Conservation (phyloP, 2,888 invertebrate species). For the Agonopterix alstromeriana region DNA sequence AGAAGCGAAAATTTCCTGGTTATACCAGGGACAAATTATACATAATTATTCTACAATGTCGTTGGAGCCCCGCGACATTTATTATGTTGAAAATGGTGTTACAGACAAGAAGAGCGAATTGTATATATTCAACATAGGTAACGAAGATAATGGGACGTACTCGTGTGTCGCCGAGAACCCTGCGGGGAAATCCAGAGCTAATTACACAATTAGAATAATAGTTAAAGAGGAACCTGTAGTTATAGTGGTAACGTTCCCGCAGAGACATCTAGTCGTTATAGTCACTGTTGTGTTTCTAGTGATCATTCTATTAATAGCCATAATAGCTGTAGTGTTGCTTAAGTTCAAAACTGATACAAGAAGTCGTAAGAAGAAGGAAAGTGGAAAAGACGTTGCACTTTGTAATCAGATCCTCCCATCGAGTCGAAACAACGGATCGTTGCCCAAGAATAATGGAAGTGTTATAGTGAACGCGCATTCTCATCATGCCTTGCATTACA, state of each 20-base stretch:
- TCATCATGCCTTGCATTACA: slow-evolving; percentile 74
- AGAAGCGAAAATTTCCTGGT: slow-evolving; percentile 89
- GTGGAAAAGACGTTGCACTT: slow-evolving; percentile 79
- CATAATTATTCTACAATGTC: slow-evolving; percentile 84
- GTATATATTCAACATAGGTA: slow-evolving; percentile 85
- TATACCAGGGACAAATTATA: slow-evolving; percentile 87
- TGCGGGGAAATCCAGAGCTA: slow-evolving; percentile 86
- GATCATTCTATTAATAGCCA: slow-evolving; percentile 79
- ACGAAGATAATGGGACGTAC: slow-evolving; percentile 90
- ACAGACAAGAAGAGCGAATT: slow-evolving; percentile 87
- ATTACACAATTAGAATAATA: slow-evolving; percentile 87
- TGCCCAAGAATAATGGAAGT: slow-evolving; percentile 75
- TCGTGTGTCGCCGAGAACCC: slow-evolving; percentile 91
- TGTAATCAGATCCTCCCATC: slow-evolving; percentile 73
- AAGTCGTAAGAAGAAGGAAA: slow-evolving; percentile 73
- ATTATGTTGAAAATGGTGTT: slow-evolving; percentile 83
- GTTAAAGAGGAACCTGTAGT: slow-evolving; percentile 84
- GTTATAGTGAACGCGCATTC: slow-evolving; percentile 75
- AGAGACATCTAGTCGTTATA: slow-evolving; percentile 83
- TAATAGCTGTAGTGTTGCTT: slow-evolving; percentile 80
- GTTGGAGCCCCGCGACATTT: slow-evolving; percentile 81
- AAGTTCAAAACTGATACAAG: slow-evolving; percentile 71
- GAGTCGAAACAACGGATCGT: slow-evolving; percentile 61
- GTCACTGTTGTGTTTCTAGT: slow-evolving; percentile 81
- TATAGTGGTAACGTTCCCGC: slow-evolving; percentile 81